phyloP scores from a whole-genome alignment of 2,113 vertebrate species.

The Aspidoscelis tigris region DNA sequence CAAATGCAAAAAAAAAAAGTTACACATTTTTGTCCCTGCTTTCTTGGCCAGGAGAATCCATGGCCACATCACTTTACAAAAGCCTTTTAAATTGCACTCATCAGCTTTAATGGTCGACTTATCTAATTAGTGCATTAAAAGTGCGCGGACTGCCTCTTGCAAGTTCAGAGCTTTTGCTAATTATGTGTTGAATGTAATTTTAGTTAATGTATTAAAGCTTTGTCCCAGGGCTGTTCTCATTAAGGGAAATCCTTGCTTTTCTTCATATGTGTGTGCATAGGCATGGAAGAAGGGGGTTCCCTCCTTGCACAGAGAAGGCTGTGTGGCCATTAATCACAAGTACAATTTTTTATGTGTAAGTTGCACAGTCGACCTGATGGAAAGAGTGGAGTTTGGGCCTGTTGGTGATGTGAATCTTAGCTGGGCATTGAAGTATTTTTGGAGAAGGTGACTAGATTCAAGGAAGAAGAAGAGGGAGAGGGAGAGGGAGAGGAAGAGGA shows the following conservation, averaged over 20 bases:
- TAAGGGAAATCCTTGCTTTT: constrained; percentile 57
- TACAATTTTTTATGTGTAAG: no score
- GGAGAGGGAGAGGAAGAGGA: no score
- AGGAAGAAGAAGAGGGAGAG: no score
- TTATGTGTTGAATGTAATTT: constrained; percentile 77
- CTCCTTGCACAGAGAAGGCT: not conserved
- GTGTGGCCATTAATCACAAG: no score
- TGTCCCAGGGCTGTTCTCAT: constrained; percentile 71
- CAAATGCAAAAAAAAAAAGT: not conserved
- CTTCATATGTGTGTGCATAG: constrained; percentile 57
- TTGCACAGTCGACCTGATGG: no score
- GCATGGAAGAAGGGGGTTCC: constrained; percentile 34
- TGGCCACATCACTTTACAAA: constrained; percentile 46
- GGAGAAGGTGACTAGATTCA: no score
- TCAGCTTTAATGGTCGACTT: constrained; percentile 69
- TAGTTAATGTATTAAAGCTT: constrained; percentile 75
- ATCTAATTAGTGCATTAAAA: constrained; percentile 76
- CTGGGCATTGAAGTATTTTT: no score
- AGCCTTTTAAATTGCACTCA: constrained; percentile 55
- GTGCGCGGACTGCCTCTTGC: constrained; percentile 65
- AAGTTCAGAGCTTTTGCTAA: constrained; percentile 75
- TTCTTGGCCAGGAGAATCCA: constrained; percentile 44
- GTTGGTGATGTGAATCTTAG: no score
- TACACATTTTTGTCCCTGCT: constrained; percentile 48
- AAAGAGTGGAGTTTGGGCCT: no score